A percentile compares a stretch with the other conserved stretches of the same genome.
Conservation (phyloP, 2,797 vertebrate species). For the Lepus oiostolus region DNA sequence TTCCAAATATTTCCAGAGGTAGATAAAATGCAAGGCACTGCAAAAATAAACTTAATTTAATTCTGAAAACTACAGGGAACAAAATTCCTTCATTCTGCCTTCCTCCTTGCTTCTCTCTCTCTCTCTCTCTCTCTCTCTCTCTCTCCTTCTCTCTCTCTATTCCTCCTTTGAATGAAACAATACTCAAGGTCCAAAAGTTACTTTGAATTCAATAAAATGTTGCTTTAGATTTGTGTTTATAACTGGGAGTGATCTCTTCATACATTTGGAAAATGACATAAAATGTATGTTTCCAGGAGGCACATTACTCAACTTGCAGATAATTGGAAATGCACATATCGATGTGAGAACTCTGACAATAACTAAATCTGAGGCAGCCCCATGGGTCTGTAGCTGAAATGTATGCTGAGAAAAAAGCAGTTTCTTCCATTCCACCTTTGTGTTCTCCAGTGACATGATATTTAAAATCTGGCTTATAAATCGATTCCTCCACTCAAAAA, state of each 20-base stretch:
- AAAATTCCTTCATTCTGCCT: background rate
- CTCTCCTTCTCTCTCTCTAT: background rate
- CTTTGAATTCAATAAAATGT: conserved; percentile 26
- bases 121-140: background rate
- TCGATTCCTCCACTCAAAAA: background rate
- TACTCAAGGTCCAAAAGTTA: background rate
- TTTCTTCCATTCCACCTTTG: background rate
- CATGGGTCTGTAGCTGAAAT: background rate
- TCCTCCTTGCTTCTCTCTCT: background rate
- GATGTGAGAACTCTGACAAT: background rate
- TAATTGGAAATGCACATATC: background rate
- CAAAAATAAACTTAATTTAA: conserved; percentile 46
- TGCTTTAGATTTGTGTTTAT: conserved; percentile 15
- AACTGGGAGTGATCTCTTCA: background rate
- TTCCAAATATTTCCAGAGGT: conserved; percentile 50
- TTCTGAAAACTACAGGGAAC: conserved; percentile 31
- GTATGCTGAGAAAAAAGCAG: background rate
- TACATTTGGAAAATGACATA: conserved; percentile 13
- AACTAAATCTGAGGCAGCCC: background rate
- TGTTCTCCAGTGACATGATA: background rate
- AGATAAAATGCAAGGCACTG: background rate
- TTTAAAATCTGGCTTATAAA: conserved; percentile 5
- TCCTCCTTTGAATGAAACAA: background rate
- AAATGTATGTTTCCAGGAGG: background rate
- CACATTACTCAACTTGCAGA: background rate